A percentile compares a stretch with the other conserved stretches of the same genome.
phyloP scores from a whole-genome alignment of 2,888 invertebrate genomes.

The Hemistola chrysoprasaria region DNA sequence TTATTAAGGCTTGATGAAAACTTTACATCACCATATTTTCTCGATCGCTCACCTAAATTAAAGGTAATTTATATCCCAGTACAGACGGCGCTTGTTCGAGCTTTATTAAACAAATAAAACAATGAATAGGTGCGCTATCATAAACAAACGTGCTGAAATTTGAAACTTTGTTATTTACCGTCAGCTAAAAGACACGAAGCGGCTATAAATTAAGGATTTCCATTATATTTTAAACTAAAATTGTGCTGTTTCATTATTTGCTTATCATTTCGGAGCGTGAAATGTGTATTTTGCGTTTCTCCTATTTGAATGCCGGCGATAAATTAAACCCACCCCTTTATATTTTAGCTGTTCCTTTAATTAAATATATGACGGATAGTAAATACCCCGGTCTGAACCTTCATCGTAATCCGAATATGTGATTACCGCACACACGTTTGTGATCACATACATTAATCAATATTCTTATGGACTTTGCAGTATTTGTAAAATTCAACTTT shows the following conservation, averaged over 20 bases:
- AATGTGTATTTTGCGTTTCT: conserved; percentile 19
- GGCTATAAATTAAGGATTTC: conserved; percentile 46
- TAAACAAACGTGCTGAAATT: conserved; percentile 67
- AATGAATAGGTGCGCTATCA: conserved; percentile 69
- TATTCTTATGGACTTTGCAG: too few species aligned
- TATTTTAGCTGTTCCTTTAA: conserved; percentile 4
- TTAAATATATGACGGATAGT: too few species aligned
- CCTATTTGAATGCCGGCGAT: conserved; percentile 17
- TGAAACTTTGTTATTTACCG: conserved; percentile 65
- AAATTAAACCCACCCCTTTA: conserved; percentile 18
- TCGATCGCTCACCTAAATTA: conserved; percentile 76
- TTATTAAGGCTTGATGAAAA: conserved; percentile 72
- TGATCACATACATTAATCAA: too few species aligned
- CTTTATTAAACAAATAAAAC: conserved; percentile 79
- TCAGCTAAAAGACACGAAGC: conserved; percentile 48
- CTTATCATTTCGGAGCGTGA: conserved; percentile 23
- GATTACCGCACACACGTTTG: too few species aligned
- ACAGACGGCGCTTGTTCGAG: conserved; percentile 63
- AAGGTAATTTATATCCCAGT: conserved; percentile 77
- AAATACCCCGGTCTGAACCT: too few species aligned
- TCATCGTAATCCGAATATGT: too few species aligned
- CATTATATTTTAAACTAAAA: conserved; percentile 26
- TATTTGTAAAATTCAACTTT: too few species aligned
- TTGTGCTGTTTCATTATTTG: conserved; percentile 22
- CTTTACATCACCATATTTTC: conserved; percentile 77